Evolutionary conservation across 2,113 vertebrate genomes (phyloP), one percentile per base, ranked within the genome.

Genomic region (Cyanoramphus novaezelandiae): DNA sequence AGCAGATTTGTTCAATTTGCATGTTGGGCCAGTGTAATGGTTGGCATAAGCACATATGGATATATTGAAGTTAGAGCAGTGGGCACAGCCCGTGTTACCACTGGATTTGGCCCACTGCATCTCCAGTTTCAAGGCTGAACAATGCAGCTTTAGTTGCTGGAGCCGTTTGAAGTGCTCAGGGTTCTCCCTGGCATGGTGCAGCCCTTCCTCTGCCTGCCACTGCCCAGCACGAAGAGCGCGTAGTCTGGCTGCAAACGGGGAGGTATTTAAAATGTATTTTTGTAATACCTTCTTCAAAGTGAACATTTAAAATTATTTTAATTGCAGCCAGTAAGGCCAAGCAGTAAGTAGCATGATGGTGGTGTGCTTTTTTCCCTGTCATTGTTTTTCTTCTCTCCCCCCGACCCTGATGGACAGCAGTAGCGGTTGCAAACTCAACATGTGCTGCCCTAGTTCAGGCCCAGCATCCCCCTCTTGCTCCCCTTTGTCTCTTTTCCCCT

Each of bases 401-500:
- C 46, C 33, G 37, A 12, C 10, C n/a, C 44, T 60, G 1, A 24
- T 1, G 76, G 91, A 68, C 64, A 72, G 70, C 94, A 46, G 81
- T n/a, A 17, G 85, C 23, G 3, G 79, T 57, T 89, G 89, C 82
- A 35, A 92, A 94, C 21, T 80, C 95, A 90, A 93, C 94, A 94
- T 93, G 95, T 96, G 95, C 91, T 93, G 90, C 93, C 95, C 95
- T 71, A 94, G 53, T 97, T 97, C 90, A 60, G 95, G 94, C 90
- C 88, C 62, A 39, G 92, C 91, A 93, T 92, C 97, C 96, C 92
- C 92, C 93, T 92, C 92, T 89, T 68, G 95, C 95, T 92, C 90
- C 95, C 95, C 97, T 97, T 98, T 97, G 97, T 98, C 95, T 98
- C 91, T 17, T 55, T 68, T 70, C 97, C 97, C 97, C 67, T 85